These are phyloP conservation scores for Hetaerina titia DNA, from an alignment of 2,888 invertebrate species.

Conservation along the genomic window DNA sequence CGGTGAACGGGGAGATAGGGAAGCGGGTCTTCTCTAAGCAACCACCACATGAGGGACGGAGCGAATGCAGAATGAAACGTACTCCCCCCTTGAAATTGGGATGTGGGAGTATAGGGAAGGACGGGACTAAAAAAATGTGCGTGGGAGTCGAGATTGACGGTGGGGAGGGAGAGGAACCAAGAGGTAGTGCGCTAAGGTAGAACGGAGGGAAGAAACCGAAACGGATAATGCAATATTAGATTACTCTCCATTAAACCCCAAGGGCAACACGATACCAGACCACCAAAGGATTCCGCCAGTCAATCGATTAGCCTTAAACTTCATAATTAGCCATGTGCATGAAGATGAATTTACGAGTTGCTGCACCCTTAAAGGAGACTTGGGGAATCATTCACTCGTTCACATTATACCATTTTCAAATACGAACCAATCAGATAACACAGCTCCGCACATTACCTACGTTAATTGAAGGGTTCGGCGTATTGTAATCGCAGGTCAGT, in stretches of 20 bases:
- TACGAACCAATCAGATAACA: too few relatives aligned
- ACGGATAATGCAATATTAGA: not conserved
- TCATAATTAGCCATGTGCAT: not conserved
- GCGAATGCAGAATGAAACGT: not conserved
- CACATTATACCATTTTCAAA: too few relatives aligned
- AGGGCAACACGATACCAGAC: not conserved
- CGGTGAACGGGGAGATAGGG: not conserved
- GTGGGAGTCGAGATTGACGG: not conserved
- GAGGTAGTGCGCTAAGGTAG: not conserved
- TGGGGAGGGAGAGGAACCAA: not conserved
- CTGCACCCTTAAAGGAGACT: not conserved
- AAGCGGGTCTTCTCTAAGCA: not conserved
- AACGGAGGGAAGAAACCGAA: not conserved
- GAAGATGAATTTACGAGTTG: not conserved
- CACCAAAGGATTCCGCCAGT: not conserved
- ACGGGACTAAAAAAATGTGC: not conserved
- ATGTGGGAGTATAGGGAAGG: not conserved
- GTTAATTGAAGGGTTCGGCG: too few relatives aligned
- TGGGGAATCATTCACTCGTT: not conserved
- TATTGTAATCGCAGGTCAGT: too few relatives aligned
- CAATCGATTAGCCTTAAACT: not conserved
- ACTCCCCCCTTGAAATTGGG: not conserved
- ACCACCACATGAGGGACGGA: not conserved
- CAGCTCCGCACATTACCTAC: too few relatives aligned
- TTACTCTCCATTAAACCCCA: not conserved